Percentiles rank a stretch among this genome's conserved stretches.
These are phyloP conservation scores for Zootoca vivipara DNA, from an alignment of 2,113 vertebrate genomes.

Conservation along the genomic window DNA sequence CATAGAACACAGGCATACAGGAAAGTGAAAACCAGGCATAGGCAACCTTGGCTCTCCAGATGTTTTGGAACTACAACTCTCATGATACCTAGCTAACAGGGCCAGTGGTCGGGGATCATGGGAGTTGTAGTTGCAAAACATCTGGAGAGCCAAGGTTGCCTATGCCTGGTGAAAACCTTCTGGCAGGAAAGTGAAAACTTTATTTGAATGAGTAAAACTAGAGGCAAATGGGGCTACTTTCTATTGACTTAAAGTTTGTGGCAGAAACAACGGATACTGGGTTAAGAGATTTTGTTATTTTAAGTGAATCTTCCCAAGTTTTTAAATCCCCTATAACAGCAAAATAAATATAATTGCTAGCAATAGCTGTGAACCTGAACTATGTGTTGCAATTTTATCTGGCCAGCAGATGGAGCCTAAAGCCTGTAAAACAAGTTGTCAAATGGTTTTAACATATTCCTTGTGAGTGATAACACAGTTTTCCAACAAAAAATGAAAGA, in stretches of 20 bases:
- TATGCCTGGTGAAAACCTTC: background rate
- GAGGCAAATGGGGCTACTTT: background rate
- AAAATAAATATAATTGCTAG: background rate
- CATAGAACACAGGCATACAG: background rate
- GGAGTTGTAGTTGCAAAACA: too few species aligned
- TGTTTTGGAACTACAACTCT: too few species aligned
- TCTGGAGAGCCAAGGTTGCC: too few species aligned
- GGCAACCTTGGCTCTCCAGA: too few species aligned
- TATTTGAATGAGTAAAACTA: background rate
- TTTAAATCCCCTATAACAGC: background rate
- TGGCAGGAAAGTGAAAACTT: background rate
- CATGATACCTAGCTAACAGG: too few species aligned
- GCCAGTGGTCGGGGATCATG: too few species aligned
- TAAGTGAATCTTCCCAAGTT: background rate
- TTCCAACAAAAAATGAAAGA: background rate
- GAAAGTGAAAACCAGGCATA: background rate
- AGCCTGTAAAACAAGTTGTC: constrained; percentile 30
- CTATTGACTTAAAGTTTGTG: background rate
- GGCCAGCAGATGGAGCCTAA: constrained; percentile 62
- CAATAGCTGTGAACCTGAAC: background rate
- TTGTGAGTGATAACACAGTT: background rate
- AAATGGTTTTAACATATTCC: rapidly evolving
- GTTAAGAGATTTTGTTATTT: background rate
- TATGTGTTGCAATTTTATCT: background rate
- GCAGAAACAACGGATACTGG: background rate